Evolutionary conservation across 2,888 invertebrate species (phyloP).

Genomic region (Horisme vitalbata): DNA sequence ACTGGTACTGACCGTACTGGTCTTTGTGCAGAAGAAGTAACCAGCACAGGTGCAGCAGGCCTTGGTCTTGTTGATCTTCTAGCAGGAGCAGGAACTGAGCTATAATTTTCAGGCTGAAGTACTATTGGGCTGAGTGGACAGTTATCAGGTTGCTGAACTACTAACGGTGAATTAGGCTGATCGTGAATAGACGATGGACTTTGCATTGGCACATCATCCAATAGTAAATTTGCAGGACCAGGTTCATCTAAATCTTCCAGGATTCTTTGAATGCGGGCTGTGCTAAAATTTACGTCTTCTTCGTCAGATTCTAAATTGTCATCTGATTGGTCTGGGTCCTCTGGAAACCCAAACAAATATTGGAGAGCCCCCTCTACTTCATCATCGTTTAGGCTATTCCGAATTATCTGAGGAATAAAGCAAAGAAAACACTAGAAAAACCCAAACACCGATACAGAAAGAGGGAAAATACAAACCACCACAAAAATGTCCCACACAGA

Average conservation of each 20-base stretch:
- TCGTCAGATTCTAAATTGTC: conserved; percentile 25
- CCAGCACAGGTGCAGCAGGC: conserved; percentile 12
- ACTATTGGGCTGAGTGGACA: conserved; percentile 1
- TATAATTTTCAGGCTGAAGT: neutral
- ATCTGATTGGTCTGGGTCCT: conserved; percentile 22
- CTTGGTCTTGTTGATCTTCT: conserved; percentile 12
- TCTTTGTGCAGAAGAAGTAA: conserved; percentile 12
- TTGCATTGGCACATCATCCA: conserved; percentile 14
- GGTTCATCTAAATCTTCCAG: conserved; percentile 21
- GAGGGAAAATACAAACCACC: conserved; percentile 9
- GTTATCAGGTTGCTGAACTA: conserved; percentile 17
- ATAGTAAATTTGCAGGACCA: conserved; percentile 21
- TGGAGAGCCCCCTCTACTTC: conserved; percentile 23
- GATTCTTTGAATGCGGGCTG: conserved; percentile 17
- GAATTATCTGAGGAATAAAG: conserved; percentile 21
- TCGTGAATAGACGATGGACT: conserved; percentile 20
- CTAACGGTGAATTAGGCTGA: conserved; percentile 17
- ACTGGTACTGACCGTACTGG: conserved; percentile 17
- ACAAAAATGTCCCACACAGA: conserved; percentile 10
- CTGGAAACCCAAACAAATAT: conserved; percentile 25
- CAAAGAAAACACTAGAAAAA: too few species aligned
- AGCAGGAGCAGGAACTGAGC: conserved; percentile 8
- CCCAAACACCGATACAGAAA: conserved; percentile 12
- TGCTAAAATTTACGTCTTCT: conserved; percentile 17
- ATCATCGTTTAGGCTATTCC: conserved; percentile 18